Evolutionary conservation across 2,113 vertebrate genomes (phyloP).

Genomic region (Neodontobutis hainanensis): DNA sequence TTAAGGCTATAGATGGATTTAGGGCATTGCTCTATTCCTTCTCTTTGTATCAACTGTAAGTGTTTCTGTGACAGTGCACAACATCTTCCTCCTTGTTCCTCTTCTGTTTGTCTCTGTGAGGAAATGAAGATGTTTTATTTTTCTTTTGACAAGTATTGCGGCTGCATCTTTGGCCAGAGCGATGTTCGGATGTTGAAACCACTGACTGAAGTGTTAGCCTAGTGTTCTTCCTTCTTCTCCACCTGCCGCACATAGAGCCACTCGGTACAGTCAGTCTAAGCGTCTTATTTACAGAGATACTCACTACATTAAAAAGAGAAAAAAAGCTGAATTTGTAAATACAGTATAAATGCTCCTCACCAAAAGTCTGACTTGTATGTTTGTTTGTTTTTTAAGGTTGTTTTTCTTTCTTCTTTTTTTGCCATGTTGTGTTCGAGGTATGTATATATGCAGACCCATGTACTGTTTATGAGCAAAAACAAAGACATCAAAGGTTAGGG

Average conservation of each 20-base stretch:
- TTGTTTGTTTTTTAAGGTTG: constrained; percentile 81
- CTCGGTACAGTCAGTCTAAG: constrained; percentile 57
- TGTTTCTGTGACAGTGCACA: constrained; percentile 50
- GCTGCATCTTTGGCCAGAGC: neutral
- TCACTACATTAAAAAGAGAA: constrained; percentile 50
- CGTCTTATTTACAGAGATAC: constrained; percentile 64
- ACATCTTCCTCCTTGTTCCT: constrained; percentile 7
- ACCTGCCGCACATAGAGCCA: constrained; percentile 56
- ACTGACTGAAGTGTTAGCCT: constrained; percentile 57
- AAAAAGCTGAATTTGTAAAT: constrained; percentile 74
- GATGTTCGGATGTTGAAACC: constrained; percentile 55
- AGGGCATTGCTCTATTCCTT: constrained; percentile 52
- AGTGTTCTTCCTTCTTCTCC: constrained; percentile 26
- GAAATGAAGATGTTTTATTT: constrained; percentile 21
- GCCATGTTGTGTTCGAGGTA: constrained; percentile 82
- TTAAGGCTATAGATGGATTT: constrained; percentile 52
- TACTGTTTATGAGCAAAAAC: constrained; percentile 98
- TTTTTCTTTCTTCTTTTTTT: constrained; percentile 70
- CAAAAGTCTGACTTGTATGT: constrained; percentile 93
- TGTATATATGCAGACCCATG: constrained; percentile 95
- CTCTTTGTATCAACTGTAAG: constrained; percentile 46
- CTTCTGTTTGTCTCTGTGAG: constrained; percentile 32
- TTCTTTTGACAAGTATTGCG: constrained; percentile 7
- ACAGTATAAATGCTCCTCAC: constrained; percentile 94
- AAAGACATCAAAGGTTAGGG: constrained; percentile 82